A percentile compares a stretch with the other conserved stretches of the same genome.
These are phyloP conservation scores for Lepidurus packardi DNA, from an alignment of 1,140 invertebrate species.

Conservation along the genomic window DNA sequence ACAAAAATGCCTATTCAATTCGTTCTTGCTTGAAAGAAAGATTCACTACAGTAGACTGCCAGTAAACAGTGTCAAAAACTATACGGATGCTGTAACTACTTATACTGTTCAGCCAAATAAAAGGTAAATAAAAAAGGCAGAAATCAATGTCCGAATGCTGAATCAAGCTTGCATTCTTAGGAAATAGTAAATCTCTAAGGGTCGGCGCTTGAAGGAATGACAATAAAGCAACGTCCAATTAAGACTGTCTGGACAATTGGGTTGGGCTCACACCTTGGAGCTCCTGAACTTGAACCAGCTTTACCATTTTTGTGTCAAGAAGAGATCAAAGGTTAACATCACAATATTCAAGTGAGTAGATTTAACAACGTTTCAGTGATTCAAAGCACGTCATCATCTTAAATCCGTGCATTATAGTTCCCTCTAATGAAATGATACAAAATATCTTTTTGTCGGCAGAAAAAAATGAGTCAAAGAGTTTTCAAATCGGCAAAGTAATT, in stretches of 20 bases:
- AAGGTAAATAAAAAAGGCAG: background rate
- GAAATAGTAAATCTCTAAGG: background rate
- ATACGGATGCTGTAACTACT: too few species aligned
- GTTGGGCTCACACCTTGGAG: background rate
- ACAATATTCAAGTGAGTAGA: background rate
- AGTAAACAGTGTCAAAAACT: too few species aligned
- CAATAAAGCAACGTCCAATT: slow-evolving; percentile 13
- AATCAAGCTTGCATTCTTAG: background rate
- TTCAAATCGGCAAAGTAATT: background rate
- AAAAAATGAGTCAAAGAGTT: background rate
- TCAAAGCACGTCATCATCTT: background rate
- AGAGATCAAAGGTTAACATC: background rate
- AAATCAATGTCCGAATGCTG: background rate
- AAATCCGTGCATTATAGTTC: too few species aligned
- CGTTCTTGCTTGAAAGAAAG: too few species aligned
- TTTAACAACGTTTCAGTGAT: slow-evolving; percentile 5
- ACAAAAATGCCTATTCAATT: too few species aligned
- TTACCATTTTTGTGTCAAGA: background rate
- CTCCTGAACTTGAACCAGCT: background rate
- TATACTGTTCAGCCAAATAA: background rate
- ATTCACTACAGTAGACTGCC: too few species aligned
- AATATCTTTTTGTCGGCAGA: background rate
- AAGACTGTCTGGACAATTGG: slow-evolving; percentile 3
- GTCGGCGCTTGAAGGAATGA: background rate
- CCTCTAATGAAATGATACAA: background rate